These are phyloP conservation scores for Siniperca undulata DNA, from an alignment of 2,797 vertebrate genomes.

Conservation along the genomic window DNA sequence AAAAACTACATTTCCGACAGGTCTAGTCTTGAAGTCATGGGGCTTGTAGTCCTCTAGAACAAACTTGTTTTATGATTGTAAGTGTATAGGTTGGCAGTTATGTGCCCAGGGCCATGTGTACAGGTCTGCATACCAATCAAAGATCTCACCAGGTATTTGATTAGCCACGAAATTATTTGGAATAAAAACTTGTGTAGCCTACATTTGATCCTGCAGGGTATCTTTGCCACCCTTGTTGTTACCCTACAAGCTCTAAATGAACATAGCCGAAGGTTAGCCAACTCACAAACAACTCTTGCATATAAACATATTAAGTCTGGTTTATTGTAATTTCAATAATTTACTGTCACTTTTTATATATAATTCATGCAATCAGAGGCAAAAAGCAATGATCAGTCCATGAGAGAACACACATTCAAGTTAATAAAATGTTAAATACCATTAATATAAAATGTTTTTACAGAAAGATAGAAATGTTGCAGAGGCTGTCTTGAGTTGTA, in stretches of 20 bases:
- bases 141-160: background rate
- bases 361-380: constrained; percentile 36
- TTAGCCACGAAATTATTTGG: constrained; percentile 16
- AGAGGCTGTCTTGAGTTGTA: background rate
- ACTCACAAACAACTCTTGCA: constrained; percentile 16
- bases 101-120: constrained; percentile 27
- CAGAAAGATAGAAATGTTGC: constrained; percentile 5
- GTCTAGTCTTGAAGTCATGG: constrained; percentile 17
- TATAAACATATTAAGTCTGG: constrained; percentile 13
- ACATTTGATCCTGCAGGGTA: constrained; percentile 11
- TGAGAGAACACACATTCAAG: constrained; percentile 22
- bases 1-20: constrained; percentile 49
- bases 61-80: constrained; percentile 1
- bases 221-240: background rate
- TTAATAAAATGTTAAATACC: constrained; percentile 46
- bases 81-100: constrained; percentile 4
- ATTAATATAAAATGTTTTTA: constrained; percentile 23
- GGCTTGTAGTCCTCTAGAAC: constrained; percentile 30
- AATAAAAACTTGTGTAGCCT: background rate
- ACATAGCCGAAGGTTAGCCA: background rate
- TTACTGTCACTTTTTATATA: constrained; percentile 52
- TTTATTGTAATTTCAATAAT: constrained; percentile 65
- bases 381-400: constrained; percentile 34
- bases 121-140: constrained; percentile 7
- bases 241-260: constrained; percentile 3